phyloP scores from a whole-genome alignment of 2,888 invertebrate species.

The Cephus sareptanus region DNA sequence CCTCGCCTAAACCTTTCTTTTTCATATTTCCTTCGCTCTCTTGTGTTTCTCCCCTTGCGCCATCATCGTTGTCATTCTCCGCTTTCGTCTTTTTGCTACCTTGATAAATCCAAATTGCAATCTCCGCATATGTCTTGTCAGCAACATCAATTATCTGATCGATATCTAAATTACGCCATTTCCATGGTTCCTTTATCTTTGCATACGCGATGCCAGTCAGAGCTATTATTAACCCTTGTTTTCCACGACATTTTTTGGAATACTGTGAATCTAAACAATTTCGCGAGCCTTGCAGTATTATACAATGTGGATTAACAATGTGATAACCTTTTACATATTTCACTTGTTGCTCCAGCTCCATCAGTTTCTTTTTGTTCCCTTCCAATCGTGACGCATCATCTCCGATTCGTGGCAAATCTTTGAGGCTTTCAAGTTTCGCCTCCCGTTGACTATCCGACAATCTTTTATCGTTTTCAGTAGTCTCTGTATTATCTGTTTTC shows the following conservation, averaged over 20 bases:
- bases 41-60: constrained; percentile 24
- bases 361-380: constrained; percentile 1
- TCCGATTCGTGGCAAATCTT: not conserved
- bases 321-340: constrained; percentile 38
- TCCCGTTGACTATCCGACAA: not conserved
- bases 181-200: constrained; percentile 37
- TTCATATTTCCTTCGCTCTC: constrained; percentile 31
- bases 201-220: constrained; percentile 46
- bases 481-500: not conserved
- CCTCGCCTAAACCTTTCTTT: constrained; percentile 6
- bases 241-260: constrained; percentile 36
- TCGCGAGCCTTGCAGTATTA: constrained; percentile 48
- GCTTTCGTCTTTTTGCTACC: constrained; percentile 33
- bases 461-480: not conserved
- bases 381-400: not conserved
- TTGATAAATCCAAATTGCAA: constrained; percentile 43
- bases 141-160: constrained; percentile 48
- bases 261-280: constrained; percentile 43
- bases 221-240: constrained; percentile 50
- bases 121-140: constrained; percentile 36
- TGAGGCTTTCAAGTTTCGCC: not conserved
- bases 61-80: constrained; percentile 20
- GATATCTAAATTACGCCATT: constrained; percentile 52
- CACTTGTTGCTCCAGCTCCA: constrained; percentile 6
- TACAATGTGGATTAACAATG: constrained; percentile 45